Evolutionary conservation across 2,888 invertebrate genomes (phyloP), one percentile per base, ranked within the genome.

Genomic region (Conistra vaccinii): DNA sequence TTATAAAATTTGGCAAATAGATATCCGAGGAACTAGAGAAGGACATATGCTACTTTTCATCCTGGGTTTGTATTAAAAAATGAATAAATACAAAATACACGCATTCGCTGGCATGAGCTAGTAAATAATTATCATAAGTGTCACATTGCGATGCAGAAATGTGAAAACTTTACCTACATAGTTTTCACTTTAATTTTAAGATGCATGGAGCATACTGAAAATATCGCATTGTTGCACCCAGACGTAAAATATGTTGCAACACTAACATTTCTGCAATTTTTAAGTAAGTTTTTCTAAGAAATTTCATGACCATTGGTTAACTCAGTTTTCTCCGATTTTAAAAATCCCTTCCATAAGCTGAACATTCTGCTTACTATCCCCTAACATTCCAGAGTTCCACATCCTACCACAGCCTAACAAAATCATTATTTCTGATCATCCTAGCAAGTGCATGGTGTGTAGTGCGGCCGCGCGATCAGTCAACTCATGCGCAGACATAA

Each of bases 401-500:
- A 23, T 3, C 7, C 26, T 35, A 5, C 26, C 17, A 20, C 5
- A 29, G 26, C 26, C 17, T 6, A 20, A 17, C 14, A 51, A 57
- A 45, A 29, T 48, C 5, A 9, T 29, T 35, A 0, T 26, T 17
- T 66, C 32, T 10, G 6, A 32, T 66, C n/a, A 20, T 60, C 32
- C 10, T 60, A n/a, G 10, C 6, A 14, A 51, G 2, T 14, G 35
- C n/a, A 12, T 60, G 58, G 86, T 85, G 78, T 85, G 55, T 51
- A 69, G 42, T 14, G 61, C 71, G 58, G 69, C 71, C 53, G n/a
- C 26, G 58, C 42, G 48, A 69, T 70, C 69, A 58, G 29, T 65
- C 66, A 63, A 85, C 83, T 83, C 83, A 35, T 48, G 71, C 78
- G 83, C 78, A 72, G 55, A 32, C 23, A 51, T 85, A 69, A 82